Conservation (phyloP, 92 coral and sea anemone genomes). For the Bergia puertoricense region DNA sequence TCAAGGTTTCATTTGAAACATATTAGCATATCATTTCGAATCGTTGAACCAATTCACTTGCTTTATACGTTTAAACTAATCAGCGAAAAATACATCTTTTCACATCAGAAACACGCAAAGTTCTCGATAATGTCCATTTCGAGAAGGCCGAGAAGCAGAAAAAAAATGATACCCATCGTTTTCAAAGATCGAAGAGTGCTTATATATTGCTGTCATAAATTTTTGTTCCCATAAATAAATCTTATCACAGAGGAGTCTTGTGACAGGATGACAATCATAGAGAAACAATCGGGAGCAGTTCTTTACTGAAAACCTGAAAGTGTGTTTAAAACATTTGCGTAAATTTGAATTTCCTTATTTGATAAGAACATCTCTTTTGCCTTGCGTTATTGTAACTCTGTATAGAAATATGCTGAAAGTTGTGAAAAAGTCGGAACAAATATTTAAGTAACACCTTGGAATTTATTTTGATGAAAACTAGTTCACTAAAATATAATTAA, state of each 20-base stretch:
- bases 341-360: neutral
- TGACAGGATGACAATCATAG: constrained; percentile 18
- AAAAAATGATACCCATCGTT: neutral
- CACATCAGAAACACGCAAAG: neutral
- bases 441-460: neutral
- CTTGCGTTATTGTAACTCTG: neutral
- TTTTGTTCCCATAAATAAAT: neutral
- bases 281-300: neutral
- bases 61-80: neutral
- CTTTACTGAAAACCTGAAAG: neutral
- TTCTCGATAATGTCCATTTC: neutral
- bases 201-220: constrained; percentile 8
- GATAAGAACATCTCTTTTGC: neutral
- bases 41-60: constrained; percentile 2
- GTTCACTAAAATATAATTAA: constrained; percentile 40
- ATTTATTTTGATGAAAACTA: constrained; percentile 25
- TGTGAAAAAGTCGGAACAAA: neutral
- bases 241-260: constrained; percentile 13
- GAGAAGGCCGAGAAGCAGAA: neutral
- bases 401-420: neutral
- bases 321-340: neutral
- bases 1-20: constrained; percentile 69
- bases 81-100: constrained; percentile 19
- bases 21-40: constrained; percentile 77
- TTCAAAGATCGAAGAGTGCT: constrained; percentile 3